These are phyloP conservation scores for Myrmecobius fasciatus DNA, from an alignment of 2,113 vertebrate genomes.

Conservation along the genomic window DNA sequence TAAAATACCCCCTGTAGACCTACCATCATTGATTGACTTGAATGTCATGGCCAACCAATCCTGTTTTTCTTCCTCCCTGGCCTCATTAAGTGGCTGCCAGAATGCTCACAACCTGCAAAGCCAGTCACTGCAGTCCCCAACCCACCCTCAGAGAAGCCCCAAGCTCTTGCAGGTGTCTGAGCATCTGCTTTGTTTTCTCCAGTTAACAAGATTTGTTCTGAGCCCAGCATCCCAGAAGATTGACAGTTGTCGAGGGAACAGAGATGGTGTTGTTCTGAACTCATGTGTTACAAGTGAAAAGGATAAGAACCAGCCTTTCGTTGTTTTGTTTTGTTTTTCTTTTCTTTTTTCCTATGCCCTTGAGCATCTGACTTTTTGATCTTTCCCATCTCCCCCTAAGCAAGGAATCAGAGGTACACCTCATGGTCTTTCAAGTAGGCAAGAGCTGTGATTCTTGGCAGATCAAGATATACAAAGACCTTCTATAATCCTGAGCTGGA, in stretches of 20 bases:
- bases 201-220: neutral
- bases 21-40: neutral
- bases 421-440: neutral
- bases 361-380: neutral
- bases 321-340: too few species aligned
- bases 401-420: neutral
- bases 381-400: neutral
- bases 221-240: neutral
- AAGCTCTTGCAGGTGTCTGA: neutral
- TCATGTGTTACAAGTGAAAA: neutral
- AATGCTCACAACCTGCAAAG: neutral
- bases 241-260: neutral
- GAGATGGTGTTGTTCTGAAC: neutral
- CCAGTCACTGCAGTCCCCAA: neutral
- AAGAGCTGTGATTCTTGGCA: neutral
- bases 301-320: neutral
- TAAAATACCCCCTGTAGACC: neutral
- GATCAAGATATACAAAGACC: neutral
- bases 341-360: neutral
- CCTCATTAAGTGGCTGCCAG: neutral
- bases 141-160: neutral
- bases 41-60: neutral
- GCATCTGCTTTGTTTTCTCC: neutral
- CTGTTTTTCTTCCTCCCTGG: neutral
- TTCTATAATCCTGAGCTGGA: neutral